Base-by-base conservation (phyloP, 92 coral and sea anemone species). In the Desmophyllum pertusum region DNA sequence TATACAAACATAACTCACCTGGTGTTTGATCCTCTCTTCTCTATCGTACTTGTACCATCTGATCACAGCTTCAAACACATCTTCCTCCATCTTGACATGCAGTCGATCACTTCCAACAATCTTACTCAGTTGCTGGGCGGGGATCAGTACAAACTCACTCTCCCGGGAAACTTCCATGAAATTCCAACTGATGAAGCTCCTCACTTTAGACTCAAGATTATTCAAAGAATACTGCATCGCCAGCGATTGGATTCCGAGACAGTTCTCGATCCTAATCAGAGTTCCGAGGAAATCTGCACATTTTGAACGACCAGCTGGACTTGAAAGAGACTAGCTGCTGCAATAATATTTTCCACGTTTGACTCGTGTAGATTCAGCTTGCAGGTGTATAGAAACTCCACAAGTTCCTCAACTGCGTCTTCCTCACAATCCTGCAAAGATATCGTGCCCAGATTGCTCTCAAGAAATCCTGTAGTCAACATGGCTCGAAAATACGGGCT, bases 401-500 rank as follows among this genome's bases (percentile, higher is more conserved):
- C 83, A 64, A 95, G 83, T n/a, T 73, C 75, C 41, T 91, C 79
- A 25, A 95, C 95, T 1, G 92, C 97, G 35, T 76, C 87, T 63
- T 91, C 83, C 21, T 95, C 94, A 76, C 95, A 87, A 77, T 95
- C 98, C 59, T 91, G 95, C 63, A 93, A 73, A 31, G 94, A 83
- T 27, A 95, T 81, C 27, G 89, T 87, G 36, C 90, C 87, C 89
- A 89, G 85, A 53, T 70, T 89, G n/a, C 92, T 89, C 68, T 93
- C 97, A 14, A 88, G 95, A 51, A 93, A 94, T 2, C 93, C 93
- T 0, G 95, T 81, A 42, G 97, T 95, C 53, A 95, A 81, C 93
- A 90, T 94, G 1, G 97, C 98, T 50, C 98, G 95, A 75, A 95
- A 95, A 85, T 95, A 93, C 1, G 98, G 93, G 63, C 98, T 91